Base-by-base conservation (phyloP, 2,888 invertebrate genomes). In the Galeopsomyia nigrocyanea region DNA sequence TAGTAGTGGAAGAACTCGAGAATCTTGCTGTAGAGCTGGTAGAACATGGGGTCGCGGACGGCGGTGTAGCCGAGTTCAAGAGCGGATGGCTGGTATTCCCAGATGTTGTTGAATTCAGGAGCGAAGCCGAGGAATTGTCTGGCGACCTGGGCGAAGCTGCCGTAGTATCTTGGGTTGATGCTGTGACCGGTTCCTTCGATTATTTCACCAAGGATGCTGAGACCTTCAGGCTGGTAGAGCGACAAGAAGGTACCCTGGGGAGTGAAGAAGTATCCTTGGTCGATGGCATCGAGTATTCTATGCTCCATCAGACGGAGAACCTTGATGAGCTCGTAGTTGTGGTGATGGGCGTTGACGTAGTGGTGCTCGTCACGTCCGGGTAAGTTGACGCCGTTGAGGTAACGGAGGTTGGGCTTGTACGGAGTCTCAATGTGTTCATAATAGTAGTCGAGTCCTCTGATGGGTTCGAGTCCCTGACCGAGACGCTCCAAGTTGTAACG, bases 401-500 rank as follows among this genome's bases (percentile, higher is more conserved):
- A 89, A 71, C 89, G 86, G 76, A 94, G 86, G 72, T 91, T 90
- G 61, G 93, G 89, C 63, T 89, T 88, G 85, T 90, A 93, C 13
- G 92, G 92, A 74, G 90, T 87, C 76, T 90, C 83, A 62, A 92
- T 86, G 62, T 88, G 85, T 58, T 85, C 82, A 73, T 88, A 87
- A 80, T 88, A 88, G 73, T 88, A 87, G 80, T 88, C 88, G 31
- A 90, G 88, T 73, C 92, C 88, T 13, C 88, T 87, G 75, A 93
- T 91, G 75, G 92, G 91, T n/a, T 91, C 90, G 63, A 92, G 88
- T 74, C 90, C 91, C 81, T 92, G 91, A 13, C 92, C 91, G 68
- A 94, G 87, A 83, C 94, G 91, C 83, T 94, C 93, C 87, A 93
- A 88, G 82, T 94, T 92, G 86, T 93, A 94, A 77, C 92, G 91